Evolutionary conservation across 37 sponge, comb jelly and placozoan genomes (phyloP).

Genomic region (Geodia barretti): DNA sequence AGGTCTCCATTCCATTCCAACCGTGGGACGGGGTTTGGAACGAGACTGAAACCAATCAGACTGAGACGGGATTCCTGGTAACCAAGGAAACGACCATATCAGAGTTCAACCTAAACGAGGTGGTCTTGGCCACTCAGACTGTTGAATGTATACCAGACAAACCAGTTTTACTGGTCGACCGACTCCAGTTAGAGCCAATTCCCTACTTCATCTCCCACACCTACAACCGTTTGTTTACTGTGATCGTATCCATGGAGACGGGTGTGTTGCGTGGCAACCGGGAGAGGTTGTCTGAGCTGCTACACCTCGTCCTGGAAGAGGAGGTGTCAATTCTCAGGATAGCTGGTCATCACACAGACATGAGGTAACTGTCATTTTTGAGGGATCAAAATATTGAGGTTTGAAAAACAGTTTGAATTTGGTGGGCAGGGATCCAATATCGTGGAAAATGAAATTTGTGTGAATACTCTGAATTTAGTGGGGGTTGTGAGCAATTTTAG

Average conservation of each 20-base stretch:
- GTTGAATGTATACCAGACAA: slow-evolving; percentile 33
- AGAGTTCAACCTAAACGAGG: neutral
- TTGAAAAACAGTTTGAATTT: no score
- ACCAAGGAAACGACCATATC: neutral
- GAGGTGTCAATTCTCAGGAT: slow-evolving; percentile 34
- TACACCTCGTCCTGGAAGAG: slow-evolving; percentile 29
- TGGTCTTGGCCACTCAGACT: neutral
- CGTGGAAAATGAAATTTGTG: no score
- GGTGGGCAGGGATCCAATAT: no score
- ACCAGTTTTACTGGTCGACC: slow-evolving; percentile 13
- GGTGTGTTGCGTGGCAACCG: neutral
- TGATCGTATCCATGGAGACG: slow-evolving; percentile 18
- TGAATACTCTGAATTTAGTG: no score
- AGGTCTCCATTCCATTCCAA: slow-evolving; percentile 25
- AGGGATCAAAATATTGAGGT: no score
- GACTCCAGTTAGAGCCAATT: slow-evolving; percentile 40
- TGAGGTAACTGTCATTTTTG: no score
- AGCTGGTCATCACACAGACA: no score
- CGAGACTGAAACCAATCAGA: neutral
- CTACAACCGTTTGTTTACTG: slow-evolving; percentile 67
- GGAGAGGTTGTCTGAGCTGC: slow-evolving; percentile 6
- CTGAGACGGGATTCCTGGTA: slow-evolving; percentile 19
- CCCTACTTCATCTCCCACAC: slow-evolving; percentile 63
- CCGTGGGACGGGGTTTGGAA: slow-evolving; percentile 83
- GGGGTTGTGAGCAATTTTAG: no score